These are phyloP conservation scores for Drepana arcuata DNA, from an alignment of 1,140 invertebrate species.

Conservation along the genomic window DNA sequence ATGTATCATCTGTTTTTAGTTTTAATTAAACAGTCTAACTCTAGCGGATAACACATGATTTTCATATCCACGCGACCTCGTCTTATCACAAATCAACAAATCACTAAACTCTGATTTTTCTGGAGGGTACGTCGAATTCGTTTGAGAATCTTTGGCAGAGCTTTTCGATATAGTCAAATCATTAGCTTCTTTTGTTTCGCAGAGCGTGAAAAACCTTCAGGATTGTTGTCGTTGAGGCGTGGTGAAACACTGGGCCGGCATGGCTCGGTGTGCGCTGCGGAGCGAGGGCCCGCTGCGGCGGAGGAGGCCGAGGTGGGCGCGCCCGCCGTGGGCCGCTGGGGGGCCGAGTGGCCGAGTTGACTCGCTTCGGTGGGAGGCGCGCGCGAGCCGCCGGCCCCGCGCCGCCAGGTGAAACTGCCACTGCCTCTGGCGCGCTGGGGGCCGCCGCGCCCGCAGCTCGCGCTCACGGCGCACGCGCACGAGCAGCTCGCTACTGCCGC, in stretches of 20 bases:
- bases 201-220: constrained; percentile 78
- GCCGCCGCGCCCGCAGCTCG: constrained; percentile 76
- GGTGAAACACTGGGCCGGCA: constrained; percentile 63
- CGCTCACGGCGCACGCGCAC: constrained; percentile 75
- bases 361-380: constrained; percentile 81
- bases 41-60: too few relatives aligned
- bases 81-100: too few relatives aligned
- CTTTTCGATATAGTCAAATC: too few relatives aligned
- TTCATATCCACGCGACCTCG: too few relatives aligned
- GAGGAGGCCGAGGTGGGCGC: constrained; percentile 64
- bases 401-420: constrained; percentile 57
- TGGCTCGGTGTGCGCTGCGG: constrained; percentile 46
- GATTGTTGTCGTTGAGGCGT: constrained; percentile 73
- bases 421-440: constrained; percentile 74
- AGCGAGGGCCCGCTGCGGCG: constrained; percentile 31
- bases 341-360: constrained; percentile 94
- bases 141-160: too few relatives aligned
- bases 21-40: too few relatives aligned
- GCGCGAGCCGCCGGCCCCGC: constrained; percentile 74
- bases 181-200: constrained; percentile 13
- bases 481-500: constrained; percentile 84
- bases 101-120: too few relatives aligned
- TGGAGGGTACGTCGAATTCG: too few relatives aligned
- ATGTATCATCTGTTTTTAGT: too few relatives aligned
- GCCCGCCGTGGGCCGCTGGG: constrained; percentile 87